These are phyloP conservation scores for Grammomys surdaster DNA, from an alignment of 2,113 vertebrate species.

Conservation along the genomic window DNA sequence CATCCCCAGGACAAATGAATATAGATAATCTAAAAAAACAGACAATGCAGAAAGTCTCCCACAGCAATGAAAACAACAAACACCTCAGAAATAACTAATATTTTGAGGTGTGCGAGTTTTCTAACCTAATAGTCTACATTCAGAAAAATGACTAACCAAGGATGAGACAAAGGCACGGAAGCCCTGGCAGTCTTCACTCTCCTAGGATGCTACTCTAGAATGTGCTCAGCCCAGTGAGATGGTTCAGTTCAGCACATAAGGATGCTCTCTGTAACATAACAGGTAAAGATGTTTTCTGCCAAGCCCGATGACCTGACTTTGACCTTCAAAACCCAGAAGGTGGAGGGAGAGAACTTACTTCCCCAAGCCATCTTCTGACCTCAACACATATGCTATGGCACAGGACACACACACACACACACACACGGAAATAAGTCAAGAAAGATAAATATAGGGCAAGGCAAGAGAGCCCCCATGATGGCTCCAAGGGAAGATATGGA, in stretches of 20 bases:
- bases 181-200: neutral
- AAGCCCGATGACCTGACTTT: neutral
- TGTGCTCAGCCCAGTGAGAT: neutral
- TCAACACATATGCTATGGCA: neutral
- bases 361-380: neutral
- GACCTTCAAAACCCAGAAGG: neutral
- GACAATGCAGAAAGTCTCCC: neutral
- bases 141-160: neutral
- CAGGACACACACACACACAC: neutral
- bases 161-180: neutral
- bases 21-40: neutral
- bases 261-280: neutral
- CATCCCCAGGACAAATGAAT: neutral
- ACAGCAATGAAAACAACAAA: neutral
- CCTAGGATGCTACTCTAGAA: neutral
- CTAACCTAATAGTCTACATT: neutral
- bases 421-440: neutral
- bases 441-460: neutral
- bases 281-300: neutral
- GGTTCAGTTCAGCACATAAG: neutral
- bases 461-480: neutral
- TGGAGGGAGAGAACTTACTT: neutral
- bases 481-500: neutral
- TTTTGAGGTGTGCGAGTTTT: neutral
- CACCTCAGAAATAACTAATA: neutral